A percentile compares a stretch with the other conserved stretches of the same genome.
phyloP scores from a whole-genome alignment of 92 coral and sea anemone genomes.

The Heteractis magnifica region DNA sequence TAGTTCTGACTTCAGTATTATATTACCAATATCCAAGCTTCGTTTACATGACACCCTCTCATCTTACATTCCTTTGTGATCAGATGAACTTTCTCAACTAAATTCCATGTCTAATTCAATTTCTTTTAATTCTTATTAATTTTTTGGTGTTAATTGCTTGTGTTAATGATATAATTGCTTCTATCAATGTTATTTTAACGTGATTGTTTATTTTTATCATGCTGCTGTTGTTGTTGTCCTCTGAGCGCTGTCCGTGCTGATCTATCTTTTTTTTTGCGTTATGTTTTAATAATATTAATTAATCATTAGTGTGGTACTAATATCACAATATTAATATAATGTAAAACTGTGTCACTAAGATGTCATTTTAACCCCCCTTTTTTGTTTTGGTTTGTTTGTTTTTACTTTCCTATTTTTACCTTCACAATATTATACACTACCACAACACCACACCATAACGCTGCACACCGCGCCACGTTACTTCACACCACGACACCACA shows the following conservation, averaged over 20 bases:
- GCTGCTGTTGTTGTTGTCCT: neutral
- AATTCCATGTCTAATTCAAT: slow-evolving; percentile 27
- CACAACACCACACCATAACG: neutral
- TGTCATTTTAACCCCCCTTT: neutral
- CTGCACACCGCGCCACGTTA: neutral
- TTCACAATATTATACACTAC: neutral
- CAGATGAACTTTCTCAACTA: neutral
- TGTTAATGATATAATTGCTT: neutral
- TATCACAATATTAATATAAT: too few relatives aligned
- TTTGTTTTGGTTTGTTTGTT: neutral
- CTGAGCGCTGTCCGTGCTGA: slow-evolving; percentile 36
- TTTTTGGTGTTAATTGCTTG: neutral
- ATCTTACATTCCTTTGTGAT: slow-evolving; percentile 20
- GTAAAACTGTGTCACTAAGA: neutral
- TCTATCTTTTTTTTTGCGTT: neutral
- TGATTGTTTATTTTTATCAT: neutral
- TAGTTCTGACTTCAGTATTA: neutral
- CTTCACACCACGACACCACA: neutral
- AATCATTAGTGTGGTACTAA: neutral
- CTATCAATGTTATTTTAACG: neutral
- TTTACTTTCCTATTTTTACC: neutral
- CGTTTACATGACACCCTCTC: neutral
- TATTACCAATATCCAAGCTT: neutral
- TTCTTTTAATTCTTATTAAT: slow-evolving; percentile 24
- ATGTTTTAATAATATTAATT: neutral